Evolutionary conservation across 2,888 invertebrate genomes (phyloP), one percentile per base, ranked within the genome.

Genomic region (Psylliodes chrysocephalus): DNA sequence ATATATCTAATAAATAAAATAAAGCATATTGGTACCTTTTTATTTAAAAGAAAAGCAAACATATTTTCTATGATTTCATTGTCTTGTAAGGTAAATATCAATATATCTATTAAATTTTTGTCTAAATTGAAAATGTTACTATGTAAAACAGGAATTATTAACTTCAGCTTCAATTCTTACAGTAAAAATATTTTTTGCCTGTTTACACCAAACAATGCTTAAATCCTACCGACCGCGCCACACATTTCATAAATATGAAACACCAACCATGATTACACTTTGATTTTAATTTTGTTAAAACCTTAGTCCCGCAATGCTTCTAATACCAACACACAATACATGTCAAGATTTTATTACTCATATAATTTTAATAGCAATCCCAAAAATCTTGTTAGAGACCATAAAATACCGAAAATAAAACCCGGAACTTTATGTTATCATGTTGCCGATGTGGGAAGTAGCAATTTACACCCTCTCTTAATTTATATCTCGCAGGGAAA

Each of bases 381-480:
- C 42, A 42, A 42, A 42, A 35, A 35, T 35, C 35, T 35, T n/a
- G 35, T 35, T 35, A 42, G 42, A 42, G 18, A 7, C 10, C 14
- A 15, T 38, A 38, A 14, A 38, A 14, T 38, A 42, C 42, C 17
- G 42, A 42, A 42, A 42, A 42, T 42, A 42, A 42, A 42, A 42
- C 7, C 18, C 42, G 15, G 18, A 18, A 18, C 7, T 42, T 4
- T 5, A 42, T 18, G 42, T 42, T 17, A 17, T 18, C 17, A 10
- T 42, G 18, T 17, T 10, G 18, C 7, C 42, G 7, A 42, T 42
- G 15, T 42, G 15, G 42, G 42, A 49, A 49, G 15, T 3, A 12
- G 49, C 49, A 49, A 49, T 44, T 55, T 55, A 28, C 46, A 55
- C 42, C 42, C 55, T 22, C 55, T 30, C 28, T 44, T 44, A 55